These are phyloP conservation scores for Dryobotodes eremita DNA, from an alignment of 2,888 invertebrate species.

Conservation along the genomic window DNA sequence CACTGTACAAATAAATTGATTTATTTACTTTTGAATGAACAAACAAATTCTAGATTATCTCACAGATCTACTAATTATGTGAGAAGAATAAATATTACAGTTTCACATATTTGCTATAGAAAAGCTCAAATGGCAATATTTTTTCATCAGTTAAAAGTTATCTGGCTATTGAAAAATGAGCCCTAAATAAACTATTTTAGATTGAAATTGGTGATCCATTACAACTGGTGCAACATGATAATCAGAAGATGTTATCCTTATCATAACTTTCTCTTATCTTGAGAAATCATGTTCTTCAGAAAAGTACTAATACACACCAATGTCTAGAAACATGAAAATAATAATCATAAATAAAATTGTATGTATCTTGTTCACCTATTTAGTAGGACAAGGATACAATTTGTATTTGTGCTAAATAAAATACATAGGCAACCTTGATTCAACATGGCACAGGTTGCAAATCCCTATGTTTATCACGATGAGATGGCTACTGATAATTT, in stretches of 20 bases:
- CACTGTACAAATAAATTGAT: neutral
- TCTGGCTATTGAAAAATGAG: too few relatives aligned
- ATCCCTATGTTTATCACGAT: conserved; percentile 8
- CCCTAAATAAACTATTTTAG: neutral
- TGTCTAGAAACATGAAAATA: neutral
- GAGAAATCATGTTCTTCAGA: neutral
- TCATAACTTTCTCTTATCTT: conserved; percentile 22
- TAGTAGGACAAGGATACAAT: too few relatives aligned
- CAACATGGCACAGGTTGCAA: neutral
- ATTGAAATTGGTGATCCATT: neutral
- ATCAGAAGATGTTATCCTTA: conserved; percentile 17
- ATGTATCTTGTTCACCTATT: too few relatives aligned
- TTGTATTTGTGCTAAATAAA: neutral
- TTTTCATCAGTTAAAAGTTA: neutral
- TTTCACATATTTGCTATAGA: neutral
- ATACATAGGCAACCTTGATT: conserved; percentile 8
- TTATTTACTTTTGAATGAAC: neutral
- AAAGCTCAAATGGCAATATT: neutral
- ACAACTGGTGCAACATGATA: conserved; percentile 4
- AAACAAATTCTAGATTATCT: neutral
- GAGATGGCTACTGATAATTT: conserved; percentile 46
- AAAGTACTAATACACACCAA: neutral
- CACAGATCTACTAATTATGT: neutral
- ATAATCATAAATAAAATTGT: neutral
- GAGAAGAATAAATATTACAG: too few relatives aligned